Base-by-base conservation (phyloP, 1,140 invertebrate species). In the Leptoteleia sp. region DNA sequence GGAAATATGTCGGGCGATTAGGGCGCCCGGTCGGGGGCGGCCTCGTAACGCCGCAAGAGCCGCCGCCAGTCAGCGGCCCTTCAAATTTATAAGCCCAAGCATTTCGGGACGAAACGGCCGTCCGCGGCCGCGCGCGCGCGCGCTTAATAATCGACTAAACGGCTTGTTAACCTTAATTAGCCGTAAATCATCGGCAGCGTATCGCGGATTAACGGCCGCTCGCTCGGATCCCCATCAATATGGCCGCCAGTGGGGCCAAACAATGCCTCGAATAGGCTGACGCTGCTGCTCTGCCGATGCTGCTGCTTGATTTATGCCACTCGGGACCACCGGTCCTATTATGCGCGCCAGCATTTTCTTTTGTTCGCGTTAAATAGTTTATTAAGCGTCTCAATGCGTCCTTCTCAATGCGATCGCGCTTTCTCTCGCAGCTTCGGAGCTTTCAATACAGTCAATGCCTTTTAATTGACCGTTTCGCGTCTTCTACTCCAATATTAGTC, bases 91-190 rank as follows among this genome's bases (percentile, higher is more conserved):
- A 76, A 59, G 65, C 33, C 71, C 55, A 45, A 45, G 61, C 73
- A 81, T 81, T 82, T 84, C 43, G 43, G 72, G 62, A 77, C 77
- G 79, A 84, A 83, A 81, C 65, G n/a, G n/a, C n/a, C n/a, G n/a
- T n/a, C n/a, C n/a, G n/a, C n/a, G n/a, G n/a, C n/a, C n/a, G n/a
- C n/a, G n/a, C n/a, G n/a, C n/a, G 22, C 22, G 72, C 78, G 33
- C 67, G 78, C 80, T 85, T 85, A 85, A 85, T 87, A 86, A 86
- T 83, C 81, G 83, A 64, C 78, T 87, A 86, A 86, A 84, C 75
- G 76, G 83, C 84, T 86, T 86, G 84, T 87, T 87, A 87, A 83
- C 81, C 79, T 81, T 85, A 87, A 87, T 86, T 85, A 86, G 81
- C 79, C 80, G 79, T 87, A 87, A 87, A 86, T 86, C 84, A 86